phyloP scores from a whole-genome alignment of 2,888 invertebrate genomes.

The Rotaria macrura region DNA sequence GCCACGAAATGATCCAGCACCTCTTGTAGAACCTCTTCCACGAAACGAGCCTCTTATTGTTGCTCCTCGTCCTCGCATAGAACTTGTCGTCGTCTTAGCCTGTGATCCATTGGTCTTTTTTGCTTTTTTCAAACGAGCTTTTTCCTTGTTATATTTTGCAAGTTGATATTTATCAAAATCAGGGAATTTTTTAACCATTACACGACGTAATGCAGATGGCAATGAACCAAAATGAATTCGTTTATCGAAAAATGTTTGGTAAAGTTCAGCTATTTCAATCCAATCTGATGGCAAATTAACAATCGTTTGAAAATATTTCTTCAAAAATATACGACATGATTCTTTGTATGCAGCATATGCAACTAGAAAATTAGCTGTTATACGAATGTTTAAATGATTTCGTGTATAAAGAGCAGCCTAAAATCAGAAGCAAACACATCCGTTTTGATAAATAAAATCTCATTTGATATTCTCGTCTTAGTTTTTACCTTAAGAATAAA shows the following conservation, averaged over 20 bases:
- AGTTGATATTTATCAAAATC: slow-evolving; percentile 52
- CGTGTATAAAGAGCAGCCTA: slow-evolving; percentile 52
- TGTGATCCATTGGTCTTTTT: not conserved
- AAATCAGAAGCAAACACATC: slow-evolving; percentile 29
- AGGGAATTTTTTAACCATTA: slow-evolving; percentile 49
- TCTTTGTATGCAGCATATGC: slow-evolving; percentile 45
- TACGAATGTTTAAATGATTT: slow-evolving; percentile 50
- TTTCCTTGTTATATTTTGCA: slow-evolving; percentile 41
- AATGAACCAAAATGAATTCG: slow-evolving; percentile 42
- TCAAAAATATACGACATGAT: slow-evolving; percentile 46
- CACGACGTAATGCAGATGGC: slow-evolving; percentile 48
- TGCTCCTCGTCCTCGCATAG: slow-evolving; percentile 39
- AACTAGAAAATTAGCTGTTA: slow-evolving; percentile 50
- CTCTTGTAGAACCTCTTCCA: not conserved
- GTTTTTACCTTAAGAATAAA: slow-evolving; percentile 49
- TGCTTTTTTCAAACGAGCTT: slow-evolving; percentile 19
- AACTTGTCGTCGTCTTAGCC: not conserved
- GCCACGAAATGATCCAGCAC: slow-evolving; percentile 27
- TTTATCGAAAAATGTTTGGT: slow-evolving; percentile 45
- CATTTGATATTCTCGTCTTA: no score
- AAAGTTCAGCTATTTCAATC: slow-evolving; percentile 52
- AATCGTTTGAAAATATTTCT: slow-evolving; percentile 47
- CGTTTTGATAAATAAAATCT: no score
- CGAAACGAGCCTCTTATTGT: slow-evolving; percentile 37
- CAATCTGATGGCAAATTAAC: slow-evolving; percentile 52